A percentile compares a stretch with the other conserved stretches of the same genome.
Conservation (phyloP, 2,797 vertebrate genomes). For the Mastacembelus armatus region DNA sequence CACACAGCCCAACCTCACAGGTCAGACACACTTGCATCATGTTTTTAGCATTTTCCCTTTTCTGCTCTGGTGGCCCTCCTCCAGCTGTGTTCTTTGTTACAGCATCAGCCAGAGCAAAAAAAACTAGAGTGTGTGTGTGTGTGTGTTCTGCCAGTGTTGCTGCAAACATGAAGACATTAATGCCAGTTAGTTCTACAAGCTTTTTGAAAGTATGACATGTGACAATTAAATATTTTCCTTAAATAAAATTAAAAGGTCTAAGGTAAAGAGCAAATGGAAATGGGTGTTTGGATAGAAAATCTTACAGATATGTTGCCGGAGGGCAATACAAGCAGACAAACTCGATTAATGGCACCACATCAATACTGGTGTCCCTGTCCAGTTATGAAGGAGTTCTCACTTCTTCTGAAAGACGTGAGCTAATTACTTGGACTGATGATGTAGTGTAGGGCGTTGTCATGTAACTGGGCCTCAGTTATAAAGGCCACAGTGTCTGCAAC, state of each 20-base stretch:
- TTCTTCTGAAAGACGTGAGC: slow-evolving; percentile 39
- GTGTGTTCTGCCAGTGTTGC: slow-evolving; percentile 57
- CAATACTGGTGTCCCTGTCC: slow-evolving; percentile 24
- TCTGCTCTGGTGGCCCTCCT: slow-evolving; percentile 57
- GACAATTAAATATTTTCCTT: too few relatives aligned
- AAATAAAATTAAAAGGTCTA: too few relatives aligned
- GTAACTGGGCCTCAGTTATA: slow-evolving; percentile 53
- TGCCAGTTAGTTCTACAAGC: slow-evolving; percentile 24
- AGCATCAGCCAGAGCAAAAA: slow-evolving; percentile 27
- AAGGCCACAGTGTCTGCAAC: slow-evolving; percentile 52
- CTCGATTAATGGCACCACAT: not conserved
- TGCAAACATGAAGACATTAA: slow-evolving; percentile 61
- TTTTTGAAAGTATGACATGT: slow-evolving; percentile 37
- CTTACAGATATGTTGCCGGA: not conserved
- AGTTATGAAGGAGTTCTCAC: slow-evolving; percentile 33
- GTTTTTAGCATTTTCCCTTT: slow-evolving; percentile 43
- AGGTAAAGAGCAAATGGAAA: too few relatives aligned
- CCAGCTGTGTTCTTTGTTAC: slow-evolving; percentile 66
- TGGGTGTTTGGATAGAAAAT: slow-evolving; percentile 17
- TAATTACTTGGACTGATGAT: slow-evolving; percentile 34
- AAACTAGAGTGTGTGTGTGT: slow-evolving; percentile 51
- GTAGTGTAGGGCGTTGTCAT: slow-evolving; percentile 33
- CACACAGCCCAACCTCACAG: slow-evolving; percentile 35
- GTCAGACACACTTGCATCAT: slow-evolving; percentile 61
- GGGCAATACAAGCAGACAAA: not conserved